phyloP scores from a whole-genome alignment of 2,113 vertebrate genomes.

The Oncorhynchus gorbuscha region DNA sequence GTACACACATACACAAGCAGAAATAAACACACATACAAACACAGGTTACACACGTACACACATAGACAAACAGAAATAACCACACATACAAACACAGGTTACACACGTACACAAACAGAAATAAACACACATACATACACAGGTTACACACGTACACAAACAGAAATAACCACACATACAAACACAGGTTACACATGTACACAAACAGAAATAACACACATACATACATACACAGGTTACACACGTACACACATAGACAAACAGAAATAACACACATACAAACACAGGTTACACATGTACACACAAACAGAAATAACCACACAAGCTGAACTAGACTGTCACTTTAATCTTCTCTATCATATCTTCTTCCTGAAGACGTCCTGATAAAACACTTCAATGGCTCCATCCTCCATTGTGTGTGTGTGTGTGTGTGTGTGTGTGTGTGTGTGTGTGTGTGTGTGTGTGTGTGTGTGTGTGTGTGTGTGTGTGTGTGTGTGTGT shows the following conservation, averaged over 20 bases:
- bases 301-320: conserved; percentile 19
- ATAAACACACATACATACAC: conserved; percentile 8
- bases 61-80: no score
- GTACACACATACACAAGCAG: not conserved
- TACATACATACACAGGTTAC: no score
- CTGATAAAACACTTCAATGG: conserved; percentile 55
- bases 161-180: not conserved
- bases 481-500: conserved; percentile 46
- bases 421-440: conserved; percentile 22
- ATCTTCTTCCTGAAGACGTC: conserved; percentile 53
- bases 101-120: no score
- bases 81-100: no score
- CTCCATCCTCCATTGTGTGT: conserved; percentile 59
- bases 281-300: conserved; percentile 24
- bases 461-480: not conserved
- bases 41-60: conserved; percentile 12
- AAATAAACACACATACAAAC: no score
- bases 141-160: conserved; percentile 20
- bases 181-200: no score
- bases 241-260: not conserved
- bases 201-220: not conserved
- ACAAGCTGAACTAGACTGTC: conserved; percentile 26
- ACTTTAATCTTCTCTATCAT: conserved; percentile 45
- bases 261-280: not conserved
- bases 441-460: not conserved